Evolutionary conservation across 2,888 invertebrate species (phyloP).

Genomic region (Oscheius onirici): DNA sequence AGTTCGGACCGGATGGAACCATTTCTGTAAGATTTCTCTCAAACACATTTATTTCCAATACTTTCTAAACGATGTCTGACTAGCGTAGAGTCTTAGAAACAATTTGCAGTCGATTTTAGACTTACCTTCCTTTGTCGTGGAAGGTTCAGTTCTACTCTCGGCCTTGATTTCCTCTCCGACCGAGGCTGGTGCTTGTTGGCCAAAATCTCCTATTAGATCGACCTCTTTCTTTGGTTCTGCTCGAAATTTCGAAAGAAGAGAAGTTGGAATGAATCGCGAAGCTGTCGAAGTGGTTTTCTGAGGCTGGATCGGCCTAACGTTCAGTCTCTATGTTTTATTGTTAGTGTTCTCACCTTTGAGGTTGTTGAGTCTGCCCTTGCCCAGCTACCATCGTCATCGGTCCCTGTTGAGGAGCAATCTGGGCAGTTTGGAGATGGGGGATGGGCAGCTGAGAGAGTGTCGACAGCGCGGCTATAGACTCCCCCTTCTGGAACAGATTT

Average conservation of each 20-base stretch:
- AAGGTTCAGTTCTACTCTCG: background rate
- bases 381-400: background rate
- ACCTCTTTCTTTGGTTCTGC: constrained; percentile 41
- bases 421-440: constrained; percentile 56
- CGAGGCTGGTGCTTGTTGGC: constrained; percentile 23
- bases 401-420: constrained; percentile 26
- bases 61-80: too few species aligned
- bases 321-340: too few species aligned
- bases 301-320: background rate
- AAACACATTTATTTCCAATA: too few species aligned
- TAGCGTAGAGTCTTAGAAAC: too few species aligned
- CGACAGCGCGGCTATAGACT: constrained; percentile 62
- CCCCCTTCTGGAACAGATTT: constrained; percentile 35
- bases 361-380: background rate
- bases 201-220: constrained; percentile 36
- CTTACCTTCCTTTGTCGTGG: background rate
- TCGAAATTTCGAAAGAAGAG: constrained; percentile 38
- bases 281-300: constrained; percentile 31
- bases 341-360: too few species aligned
- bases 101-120: too few species aligned
- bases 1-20: constrained; percentile 9
- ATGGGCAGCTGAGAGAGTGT: constrained; percentile 60
- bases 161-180: background rate
- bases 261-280: constrained; percentile 48
- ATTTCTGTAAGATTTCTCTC: too few species aligned